Evolutionary conservation across 2,888 invertebrate genomes (phyloP), one percentile per base, ranked within the genome.

Genomic region (Epinotia nisella): DNA sequence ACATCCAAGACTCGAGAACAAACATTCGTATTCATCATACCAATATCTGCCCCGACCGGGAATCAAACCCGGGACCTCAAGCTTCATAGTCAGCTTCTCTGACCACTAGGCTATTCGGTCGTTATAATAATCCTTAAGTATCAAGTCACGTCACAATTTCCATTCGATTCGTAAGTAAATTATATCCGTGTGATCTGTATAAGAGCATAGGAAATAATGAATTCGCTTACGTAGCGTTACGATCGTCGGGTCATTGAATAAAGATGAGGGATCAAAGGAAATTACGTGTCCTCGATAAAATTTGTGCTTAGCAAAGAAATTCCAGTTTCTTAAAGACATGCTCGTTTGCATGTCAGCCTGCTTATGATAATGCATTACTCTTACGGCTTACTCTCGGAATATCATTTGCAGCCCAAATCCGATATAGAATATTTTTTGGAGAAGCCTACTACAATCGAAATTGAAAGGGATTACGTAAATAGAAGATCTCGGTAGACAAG

Each of bases 251-350:
- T 91, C 92, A 92, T 91, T 92, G 92, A 92, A 91, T 92, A 92
- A 90, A 92, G 90, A 92, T 90, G 90, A 91, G 90, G 91, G 92
- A 90, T 92, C 92, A 92, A 92, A 91, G 89, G 83, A 91, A 91
- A 91, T 91, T 90, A 90, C 90, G 89, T 88, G 83, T 88, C 81
- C 83, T 84, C 88, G 87, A 89, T 89, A 90, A 91, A 91, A 90
- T 88, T 89, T 89, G 86, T 83, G 89, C 90, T 87, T 85, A 81
- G 89, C 87, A 84, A 90, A 88, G 87, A 88, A 88, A 88, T 88
- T 89, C 82, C 82, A 79, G 82, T 83, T 82, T 79, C 81, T 83
- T 77, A 76, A 81, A 83, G 80, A 80, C 82, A 81, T 80, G 82
- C 83, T 86, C 84, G 83, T 88, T 90, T 90, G 85, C 87, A 89